Evolutionary conservation across 2,113 vertebrate genomes (phyloP).

Genomic region (Taxidea taxus): DNA sequence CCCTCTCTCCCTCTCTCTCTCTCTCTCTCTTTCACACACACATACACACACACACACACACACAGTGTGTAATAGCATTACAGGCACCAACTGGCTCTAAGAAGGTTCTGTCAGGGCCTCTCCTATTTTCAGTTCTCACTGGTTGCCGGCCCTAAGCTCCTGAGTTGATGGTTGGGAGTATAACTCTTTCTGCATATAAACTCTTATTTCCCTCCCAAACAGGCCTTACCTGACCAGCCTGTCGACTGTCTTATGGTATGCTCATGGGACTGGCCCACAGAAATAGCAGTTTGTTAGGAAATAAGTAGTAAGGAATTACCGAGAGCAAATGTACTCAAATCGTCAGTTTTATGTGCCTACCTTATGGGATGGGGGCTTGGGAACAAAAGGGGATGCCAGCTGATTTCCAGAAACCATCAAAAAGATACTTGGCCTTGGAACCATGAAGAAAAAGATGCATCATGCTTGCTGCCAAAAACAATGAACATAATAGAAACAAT

Average conservation of each 20-base stretch:
- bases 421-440: not conserved
- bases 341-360: not conserved
- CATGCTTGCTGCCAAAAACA: constrained; percentile 8
- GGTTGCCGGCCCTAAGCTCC: not conserved
- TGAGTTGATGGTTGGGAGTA: not conserved
- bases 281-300: constrained; percentile 13
- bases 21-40: not conserved
- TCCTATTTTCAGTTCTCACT: not conserved
- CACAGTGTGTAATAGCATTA: not conserved
- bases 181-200: not conserved
- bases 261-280: not conserved
- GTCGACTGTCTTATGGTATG: not conserved
- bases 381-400: not conserved
- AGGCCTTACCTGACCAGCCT: not conserved
- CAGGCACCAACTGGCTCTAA: not conserved
- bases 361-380: not conserved
- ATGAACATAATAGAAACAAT: not conserved
- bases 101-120: not conserved
- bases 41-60: not conserved
- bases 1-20: not conserved
- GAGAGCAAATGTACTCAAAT: not conserved
- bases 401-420: constrained; percentile 10
- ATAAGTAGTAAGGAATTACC: constrained; percentile 10
- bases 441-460: not conserved
- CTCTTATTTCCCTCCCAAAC: not conserved